phyloP scores from a whole-genome alignment of 2,888 invertebrate genomes.

The Scaptomyza flava region DNA sequence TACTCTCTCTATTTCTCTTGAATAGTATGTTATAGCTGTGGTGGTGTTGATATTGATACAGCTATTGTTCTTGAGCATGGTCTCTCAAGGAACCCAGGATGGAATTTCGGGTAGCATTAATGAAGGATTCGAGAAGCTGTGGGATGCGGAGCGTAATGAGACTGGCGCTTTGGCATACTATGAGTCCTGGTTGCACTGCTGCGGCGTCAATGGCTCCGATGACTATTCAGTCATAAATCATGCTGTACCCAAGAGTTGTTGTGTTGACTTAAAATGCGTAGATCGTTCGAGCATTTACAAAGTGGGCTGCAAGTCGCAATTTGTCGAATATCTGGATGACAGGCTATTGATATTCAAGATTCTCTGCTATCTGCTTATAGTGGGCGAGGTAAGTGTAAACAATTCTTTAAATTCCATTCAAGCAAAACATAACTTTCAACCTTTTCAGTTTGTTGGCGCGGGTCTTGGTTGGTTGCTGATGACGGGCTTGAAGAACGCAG shows the following conservation, averaged over 20 bases:
- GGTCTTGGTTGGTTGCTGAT: slow-evolving; percentile 73
- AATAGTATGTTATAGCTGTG: slow-evolving; percentile 67
- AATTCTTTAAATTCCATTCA: too few species aligned
- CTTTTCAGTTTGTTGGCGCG: slow-evolving; percentile 65
- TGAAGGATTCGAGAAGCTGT: slow-evolving; percentile 75
- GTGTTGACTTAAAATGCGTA: slow-evolving; percentile 67
- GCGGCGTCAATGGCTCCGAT: slow-evolving; percentile 75
- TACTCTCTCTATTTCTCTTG: background rate
- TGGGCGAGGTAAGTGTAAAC: slow-evolving; percentile 68
- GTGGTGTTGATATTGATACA: slow-evolving; percentile 70
- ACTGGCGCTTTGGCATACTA: slow-evolving; percentile 77
- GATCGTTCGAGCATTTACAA: slow-evolving; percentile 53
- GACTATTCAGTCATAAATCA: slow-evolving; percentile 77
- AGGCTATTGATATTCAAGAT: slow-evolving; percentile 76
- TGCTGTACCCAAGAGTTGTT: slow-evolving; percentile 72
- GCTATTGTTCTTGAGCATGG: slow-evolving; percentile 79
- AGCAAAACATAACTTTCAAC: background rate
- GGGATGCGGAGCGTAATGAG: slow-evolving; percentile 69
- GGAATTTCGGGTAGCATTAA: slow-evolving; percentile 79
- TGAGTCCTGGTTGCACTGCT: slow-evolving; percentile 79
- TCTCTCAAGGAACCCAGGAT: slow-evolving; percentile 79
- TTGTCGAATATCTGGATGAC: slow-evolving; percentile 74
- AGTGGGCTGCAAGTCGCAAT: slow-evolving; percentile 75
- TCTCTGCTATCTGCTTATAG: slow-evolving; percentile 73
- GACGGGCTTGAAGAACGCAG: slow-evolving; percentile 74